Percentiles rank a stretch among this genome's conserved stretches.
These are phyloP conservation scores for Camponotus vicinus DNA, from an alignment of 1,140 invertebrate species.

Conservation along the genomic window DNA sequence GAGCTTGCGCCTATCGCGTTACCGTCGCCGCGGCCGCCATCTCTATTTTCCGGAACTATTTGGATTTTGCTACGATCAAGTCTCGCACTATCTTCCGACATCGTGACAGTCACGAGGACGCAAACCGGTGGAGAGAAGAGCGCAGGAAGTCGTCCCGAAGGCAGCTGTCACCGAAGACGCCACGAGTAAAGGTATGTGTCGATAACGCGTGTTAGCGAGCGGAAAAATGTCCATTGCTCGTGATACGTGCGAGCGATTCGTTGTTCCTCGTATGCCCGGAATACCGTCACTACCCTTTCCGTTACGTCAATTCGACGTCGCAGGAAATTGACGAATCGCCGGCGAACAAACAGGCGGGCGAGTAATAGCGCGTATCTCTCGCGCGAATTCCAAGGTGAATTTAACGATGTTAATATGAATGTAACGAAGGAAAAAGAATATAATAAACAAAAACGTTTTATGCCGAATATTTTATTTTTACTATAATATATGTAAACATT, in stretches of 20 bases:
- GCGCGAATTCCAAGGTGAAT: not conserved
- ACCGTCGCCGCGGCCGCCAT: not conserved
- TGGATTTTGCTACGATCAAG: conserved; percentile 43
- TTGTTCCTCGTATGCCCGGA: conserved; percentile 35
- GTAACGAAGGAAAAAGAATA: not conserved
- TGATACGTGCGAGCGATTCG: conserved; percentile 13
- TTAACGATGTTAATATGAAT: not conserved
- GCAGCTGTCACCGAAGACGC: conserved; percentile 8
- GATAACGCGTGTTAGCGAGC: conserved; percentile 1
- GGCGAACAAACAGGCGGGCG: not conserved
- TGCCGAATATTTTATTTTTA: not conserved
- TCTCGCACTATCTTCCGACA: not conserved
- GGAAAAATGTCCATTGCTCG: conserved; percentile 3
- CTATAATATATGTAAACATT: not conserved
- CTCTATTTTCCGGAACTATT: conserved; percentile 35
- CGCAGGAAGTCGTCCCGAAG: not conserved
- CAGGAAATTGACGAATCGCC: conserved; percentile 55
- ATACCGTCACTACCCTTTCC: conserved; percentile 33
- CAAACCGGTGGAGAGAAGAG: not conserved
- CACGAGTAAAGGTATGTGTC: conserved; percentile 31
- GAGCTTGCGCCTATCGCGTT: conserved; percentile 29
- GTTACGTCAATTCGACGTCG: conserved; percentile 38
- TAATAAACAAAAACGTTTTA: not conserved
- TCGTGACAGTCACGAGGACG: not conserved
- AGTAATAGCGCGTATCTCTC: not conserved